These are phyloP conservation scores for Heliconius erato DNA, from an alignment of 2,888 invertebrate species.

Conservation along the genomic window DNA sequence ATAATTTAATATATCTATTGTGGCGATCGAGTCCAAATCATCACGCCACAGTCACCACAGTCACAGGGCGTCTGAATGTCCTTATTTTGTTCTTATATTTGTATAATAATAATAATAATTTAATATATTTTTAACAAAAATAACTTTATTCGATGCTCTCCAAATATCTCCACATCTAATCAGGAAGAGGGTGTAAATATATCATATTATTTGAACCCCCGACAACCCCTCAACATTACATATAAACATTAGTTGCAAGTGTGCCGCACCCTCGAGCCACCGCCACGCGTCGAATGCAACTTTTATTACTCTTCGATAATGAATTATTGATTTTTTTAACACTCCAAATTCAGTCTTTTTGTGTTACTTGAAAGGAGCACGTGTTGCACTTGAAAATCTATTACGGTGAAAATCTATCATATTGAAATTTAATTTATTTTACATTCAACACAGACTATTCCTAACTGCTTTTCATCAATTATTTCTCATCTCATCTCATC, in stretches of 20 bases:
- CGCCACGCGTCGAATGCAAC: conserved; percentile 52
- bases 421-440: neutral
- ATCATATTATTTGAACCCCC: conserved; percentile 40
- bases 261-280: conserved; percentile 56
- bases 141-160: neutral
- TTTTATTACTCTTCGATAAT: conserved; percentile 53
- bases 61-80: too few relatives aligned
- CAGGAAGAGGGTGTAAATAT: conserved; percentile 43
- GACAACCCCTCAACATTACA: conserved; percentile 22
- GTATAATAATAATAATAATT: too few relatives aligned
- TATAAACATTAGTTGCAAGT: conserved; percentile 51
- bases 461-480: too few relatives aligned
- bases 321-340: conserved; percentile 53
- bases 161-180: conserved; percentile 18
- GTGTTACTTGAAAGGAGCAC: neutral
- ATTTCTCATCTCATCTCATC: too few relatives aligned
- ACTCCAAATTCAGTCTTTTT: neutral
- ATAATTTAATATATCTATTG: too few relatives aligned
- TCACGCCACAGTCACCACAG: too few relatives aligned
- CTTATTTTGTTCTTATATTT: too few relatives aligned
- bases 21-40: too few relatives aligned
- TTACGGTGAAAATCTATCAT: neutral
- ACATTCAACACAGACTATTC: neutral
- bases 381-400: neutral
- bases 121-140: neutral